Evolutionary conservation across 1,140 invertebrate species (phyloP), one percentile per base, ranked within the genome.

Genomic region (Drosophila sp.): DNA sequence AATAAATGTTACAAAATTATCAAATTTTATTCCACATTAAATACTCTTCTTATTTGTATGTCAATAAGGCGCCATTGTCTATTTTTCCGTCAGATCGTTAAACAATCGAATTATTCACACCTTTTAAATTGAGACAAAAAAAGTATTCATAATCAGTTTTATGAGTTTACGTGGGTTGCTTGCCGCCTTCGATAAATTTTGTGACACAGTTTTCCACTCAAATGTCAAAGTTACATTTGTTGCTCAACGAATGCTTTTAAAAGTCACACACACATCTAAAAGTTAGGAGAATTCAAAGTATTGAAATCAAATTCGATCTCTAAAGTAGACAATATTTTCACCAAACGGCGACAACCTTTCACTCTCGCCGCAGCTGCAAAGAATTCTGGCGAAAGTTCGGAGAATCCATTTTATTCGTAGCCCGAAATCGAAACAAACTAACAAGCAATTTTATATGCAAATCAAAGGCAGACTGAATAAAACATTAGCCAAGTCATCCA

Each of bases 401-500:
- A 51, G 48, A 46, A 56, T 57, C 61, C 58, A 54, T 82, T 73
- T 40, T 63, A 62, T 53, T 46, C 45, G 36, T 54, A 38, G 65
- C 25, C 27, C 69, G 25, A 34, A 57, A 65, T 62, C 74, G 41
- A 78, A 64, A 67, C 57, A 78, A 62, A 57, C 80, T 57, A 79
- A 80, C 80, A 76, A 84, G 67, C 80, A 83, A 83, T 83, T 83
- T 84, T 67, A 50, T 83, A 83, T 83, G 80, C 76, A 83, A 83
- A 83, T 83, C 80, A 69, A 76, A 62, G 40, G 13, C 14, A 54
- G 32, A 14, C 72, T 83, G 80, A 83, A 83, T 83, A 83, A 84
- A 83, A 83, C 67, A 83, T 84, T 65, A 83, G 80, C 34, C 36
- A 53, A 58, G 46, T 46, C 50, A 64, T 56, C 59, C 4, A n/a